phyloP scores from a whole-genome alignment of 2,113 vertebrate genomes.

The Malurus cyaneus region DNA sequence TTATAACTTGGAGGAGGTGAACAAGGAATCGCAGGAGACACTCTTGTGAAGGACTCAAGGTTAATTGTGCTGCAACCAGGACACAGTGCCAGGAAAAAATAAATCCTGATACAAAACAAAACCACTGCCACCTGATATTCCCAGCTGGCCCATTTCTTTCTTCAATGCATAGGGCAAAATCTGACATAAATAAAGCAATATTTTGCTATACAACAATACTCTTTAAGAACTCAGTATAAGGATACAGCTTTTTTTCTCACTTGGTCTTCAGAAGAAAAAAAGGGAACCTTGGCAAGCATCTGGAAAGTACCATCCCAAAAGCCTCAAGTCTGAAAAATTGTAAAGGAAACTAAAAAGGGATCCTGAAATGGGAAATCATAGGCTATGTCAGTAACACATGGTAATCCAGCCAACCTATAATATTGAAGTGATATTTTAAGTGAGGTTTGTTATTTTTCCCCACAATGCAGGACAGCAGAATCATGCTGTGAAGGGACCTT shows the following conservation, averaged over 20 bases:
- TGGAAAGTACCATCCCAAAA: background rate
- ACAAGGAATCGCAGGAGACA: background rate
- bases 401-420: background rate
- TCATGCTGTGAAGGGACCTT: background rate
- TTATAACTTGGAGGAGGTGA: background rate
- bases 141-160: background rate
- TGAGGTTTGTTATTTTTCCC: background rate
- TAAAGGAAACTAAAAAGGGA: background rate
- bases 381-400: background rate
- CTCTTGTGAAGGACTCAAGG: conserved; percentile 19
- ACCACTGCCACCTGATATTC: background rate
- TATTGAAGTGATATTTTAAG: background rate
- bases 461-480: background rate
- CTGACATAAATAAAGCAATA: background rate
- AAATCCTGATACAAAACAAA: background rate
- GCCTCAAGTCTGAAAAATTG: background rate
- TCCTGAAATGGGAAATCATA: background rate
- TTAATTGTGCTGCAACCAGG: conserved; percentile 42
- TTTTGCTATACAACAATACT: background rate
- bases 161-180: background rate
- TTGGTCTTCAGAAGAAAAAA: background rate
- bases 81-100: background rate
- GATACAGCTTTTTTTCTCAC: background rate
- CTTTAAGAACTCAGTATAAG: background rate
- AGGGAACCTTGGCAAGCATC: background rate